A percentile compares a stretch with the other conserved stretches of the same genome.
These are phyloP conservation scores for Anolis carolinensis DNA, from an alignment of 2,113 vertebrate species.

Conservation along the genomic window DNA sequence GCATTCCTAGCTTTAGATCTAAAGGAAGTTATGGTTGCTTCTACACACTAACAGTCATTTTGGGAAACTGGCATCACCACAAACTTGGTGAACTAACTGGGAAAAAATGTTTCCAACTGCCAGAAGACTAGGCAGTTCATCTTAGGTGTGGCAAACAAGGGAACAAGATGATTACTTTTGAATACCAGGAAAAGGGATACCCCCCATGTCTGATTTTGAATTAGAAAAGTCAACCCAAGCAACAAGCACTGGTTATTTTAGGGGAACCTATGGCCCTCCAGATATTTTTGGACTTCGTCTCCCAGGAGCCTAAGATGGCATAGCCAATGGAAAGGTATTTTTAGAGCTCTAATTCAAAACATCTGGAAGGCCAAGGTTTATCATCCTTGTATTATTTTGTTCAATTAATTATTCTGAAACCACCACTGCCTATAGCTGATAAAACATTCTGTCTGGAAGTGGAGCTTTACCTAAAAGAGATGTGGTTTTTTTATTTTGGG, in stretches of 20 bases:
- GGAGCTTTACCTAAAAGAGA: too few species aligned
- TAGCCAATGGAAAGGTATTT: too few species aligned
- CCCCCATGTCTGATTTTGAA: not conserved
- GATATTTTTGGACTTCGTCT: too few species aligned
- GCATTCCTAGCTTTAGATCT: not conserved
- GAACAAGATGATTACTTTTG: too few species aligned
- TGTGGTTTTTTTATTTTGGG: too few species aligned
- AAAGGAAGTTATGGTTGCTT: not conserved
- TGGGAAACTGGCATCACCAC: not conserved
- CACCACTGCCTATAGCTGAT: not conserved
- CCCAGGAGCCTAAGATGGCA: too few species aligned
- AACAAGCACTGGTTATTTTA: too few species aligned
- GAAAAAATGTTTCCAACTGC: conserved; percentile 2
- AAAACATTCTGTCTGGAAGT: too few species aligned
- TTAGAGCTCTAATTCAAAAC: too few species aligned
- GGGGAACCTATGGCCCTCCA: too few species aligned
- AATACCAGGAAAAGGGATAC: not conserved
- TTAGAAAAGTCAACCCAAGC: not conserved
- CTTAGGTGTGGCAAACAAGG: not conserved
- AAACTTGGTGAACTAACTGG: not conserved
- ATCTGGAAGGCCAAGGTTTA: too few species aligned
- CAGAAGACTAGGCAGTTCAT: not conserved
- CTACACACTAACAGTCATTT: not conserved
- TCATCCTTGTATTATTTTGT: not conserved
- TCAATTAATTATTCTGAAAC: not conserved